Evolutionary conservation across 2,113 vertebrate genomes (phyloP).

Genomic region (Dendropsophus ebraccatus): DNA sequence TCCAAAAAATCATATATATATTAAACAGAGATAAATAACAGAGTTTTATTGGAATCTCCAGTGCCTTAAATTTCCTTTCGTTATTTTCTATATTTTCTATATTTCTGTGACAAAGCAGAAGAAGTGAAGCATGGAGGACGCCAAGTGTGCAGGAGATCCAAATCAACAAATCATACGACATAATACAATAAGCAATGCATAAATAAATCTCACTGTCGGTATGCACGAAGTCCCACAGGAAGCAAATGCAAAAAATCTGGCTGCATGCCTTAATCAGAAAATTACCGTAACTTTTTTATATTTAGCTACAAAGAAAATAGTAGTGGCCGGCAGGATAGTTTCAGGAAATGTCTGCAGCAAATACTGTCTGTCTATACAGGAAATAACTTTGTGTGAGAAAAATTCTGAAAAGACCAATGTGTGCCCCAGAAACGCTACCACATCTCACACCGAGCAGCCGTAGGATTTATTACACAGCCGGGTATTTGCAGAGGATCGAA

Average conservation of each 20-base stretch:
- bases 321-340: slow-evolving; percentile 44
- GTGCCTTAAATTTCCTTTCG: too few relatives aligned
- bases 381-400: slow-evolving; percentile 54
- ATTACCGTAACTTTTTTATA: slow-evolving; percentile 42
- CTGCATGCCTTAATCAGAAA: not conserved
- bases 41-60: too few relatives aligned
- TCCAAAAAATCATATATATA: too few relatives aligned
- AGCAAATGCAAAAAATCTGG: not conserved
- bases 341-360: slow-evolving; percentile 56
- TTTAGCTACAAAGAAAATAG: slow-evolving; percentile 49
- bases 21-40: too few relatives aligned
- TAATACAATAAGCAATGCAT: not conserved
- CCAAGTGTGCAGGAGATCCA: too few relatives aligned
- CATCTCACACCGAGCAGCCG: slow-evolving; percentile 1
- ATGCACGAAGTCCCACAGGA: not conserved
- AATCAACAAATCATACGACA: too few relatives aligned
- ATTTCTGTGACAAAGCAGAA: too few relatives aligned
- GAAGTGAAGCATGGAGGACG: too few relatives aligned
- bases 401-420: slow-evolving; percentile 45
- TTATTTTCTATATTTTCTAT: too few relatives aligned
- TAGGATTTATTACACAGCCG: slow-evolving; percentile 37
- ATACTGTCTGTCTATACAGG: slow-evolving; percentile 56
- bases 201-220: not conserved
- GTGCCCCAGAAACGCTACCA: not conserved
- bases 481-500: slow-evolving; percentile 44